Conservation (phyloP, 2,888 invertebrate species). For the Cyclophora albipunctata region DNA sequence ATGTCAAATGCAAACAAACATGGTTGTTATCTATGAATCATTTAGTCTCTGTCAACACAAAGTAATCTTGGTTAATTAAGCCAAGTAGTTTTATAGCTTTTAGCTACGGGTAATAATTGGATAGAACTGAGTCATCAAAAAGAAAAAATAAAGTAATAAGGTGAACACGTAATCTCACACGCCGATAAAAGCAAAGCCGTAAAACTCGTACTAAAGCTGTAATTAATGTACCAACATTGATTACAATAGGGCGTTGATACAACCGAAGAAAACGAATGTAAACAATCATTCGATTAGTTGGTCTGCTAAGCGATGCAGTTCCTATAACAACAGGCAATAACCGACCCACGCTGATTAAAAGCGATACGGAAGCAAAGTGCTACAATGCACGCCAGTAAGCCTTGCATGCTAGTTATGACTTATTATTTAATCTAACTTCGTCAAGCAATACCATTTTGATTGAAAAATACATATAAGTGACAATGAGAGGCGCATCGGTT, state of each 20-base stretch:
- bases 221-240: constrained; percentile 65
- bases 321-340: constrained; percentile 38
- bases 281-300: constrained; percentile 66
- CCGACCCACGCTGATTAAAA: constrained; percentile 44
- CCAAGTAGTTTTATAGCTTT: constrained; percentile 23
- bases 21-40: constrained; percentile 14
- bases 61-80: constrained; percentile 22
- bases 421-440: constrained; percentile 1
- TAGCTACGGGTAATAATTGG: constrained; percentile 27
- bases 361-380: constrained; percentile 34
- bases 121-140: constrained; percentile 53
- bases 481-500: constrained; percentile 30
- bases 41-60: constrained; percentile 20
- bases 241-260: constrained; percentile 52
- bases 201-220: constrained; percentile 62
- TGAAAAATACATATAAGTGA: constrained; percentile 1
- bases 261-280: constrained; percentile 47
- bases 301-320: constrained; percentile 42
- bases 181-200: constrained; percentile 57
- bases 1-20: too few relatives aligned
- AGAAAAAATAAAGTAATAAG: constrained; percentile 47
- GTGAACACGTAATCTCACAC: constrained; percentile 58
- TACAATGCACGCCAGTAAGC: too few relatives aligned
- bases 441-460: background rate
- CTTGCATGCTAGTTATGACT: too few relatives aligned